phyloP scores from a whole-genome alignment of 2,797 vertebrate genomes.

The Pseudomugil tenellus region DNA sequence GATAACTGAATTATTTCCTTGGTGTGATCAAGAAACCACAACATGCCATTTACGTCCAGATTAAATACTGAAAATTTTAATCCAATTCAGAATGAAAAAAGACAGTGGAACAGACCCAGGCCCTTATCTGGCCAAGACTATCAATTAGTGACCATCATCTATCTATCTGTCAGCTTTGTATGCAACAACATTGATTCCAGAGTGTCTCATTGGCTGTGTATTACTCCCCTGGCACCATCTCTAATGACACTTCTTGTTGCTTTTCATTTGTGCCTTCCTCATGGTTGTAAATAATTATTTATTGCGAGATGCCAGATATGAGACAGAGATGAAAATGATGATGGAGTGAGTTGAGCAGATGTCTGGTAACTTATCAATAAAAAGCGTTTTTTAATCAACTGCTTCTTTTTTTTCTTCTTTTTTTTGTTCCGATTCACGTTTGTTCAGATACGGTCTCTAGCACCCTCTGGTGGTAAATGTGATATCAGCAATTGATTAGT shows the following conservation, averaged over 20 bases:
- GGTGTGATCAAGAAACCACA: slow-evolving; percentile 31
- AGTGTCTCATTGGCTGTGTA: slow-evolving; percentile 70
- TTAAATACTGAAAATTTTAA: slow-evolving; percentile 9
- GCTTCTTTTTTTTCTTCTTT: not conserved
- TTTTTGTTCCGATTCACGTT: not conserved
- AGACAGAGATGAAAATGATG: slow-evolving; percentile 27
- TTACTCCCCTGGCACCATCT: slow-evolving; percentile 44
- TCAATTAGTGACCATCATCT: slow-evolving; percentile 58
- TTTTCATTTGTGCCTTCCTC: slow-evolving; percentile 75
- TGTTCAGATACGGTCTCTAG: slow-evolving; percentile 44
- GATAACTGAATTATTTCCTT: slow-evolving; percentile 83
- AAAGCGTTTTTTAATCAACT: slow-evolving; percentile 30
- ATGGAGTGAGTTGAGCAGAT: slow-evolving; percentile 35
- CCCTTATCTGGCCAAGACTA: slow-evolving; percentile 43
- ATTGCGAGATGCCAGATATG: slow-evolving; percentile 85
- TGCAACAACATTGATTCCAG: slow-evolving; percentile 64
- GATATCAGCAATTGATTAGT: slow-evolving; percentile 1
- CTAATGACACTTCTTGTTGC: slow-evolving; percentile 62
- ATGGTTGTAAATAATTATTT: slow-evolving; percentile 97
- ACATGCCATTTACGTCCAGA: slow-evolving; percentile 28
- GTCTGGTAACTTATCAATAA: slow-evolving; percentile 66
- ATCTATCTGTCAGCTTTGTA: slow-evolving; percentile 76
- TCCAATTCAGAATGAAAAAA: slow-evolving; percentile 5
- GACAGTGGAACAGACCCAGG: slow-evolving; percentile 6
- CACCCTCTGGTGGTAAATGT: slow-evolving; percentile 36